Evolutionary conservation across 2,113 vertebrate species (phyloP).

Genomic region (Jacana jacana): DNA sequence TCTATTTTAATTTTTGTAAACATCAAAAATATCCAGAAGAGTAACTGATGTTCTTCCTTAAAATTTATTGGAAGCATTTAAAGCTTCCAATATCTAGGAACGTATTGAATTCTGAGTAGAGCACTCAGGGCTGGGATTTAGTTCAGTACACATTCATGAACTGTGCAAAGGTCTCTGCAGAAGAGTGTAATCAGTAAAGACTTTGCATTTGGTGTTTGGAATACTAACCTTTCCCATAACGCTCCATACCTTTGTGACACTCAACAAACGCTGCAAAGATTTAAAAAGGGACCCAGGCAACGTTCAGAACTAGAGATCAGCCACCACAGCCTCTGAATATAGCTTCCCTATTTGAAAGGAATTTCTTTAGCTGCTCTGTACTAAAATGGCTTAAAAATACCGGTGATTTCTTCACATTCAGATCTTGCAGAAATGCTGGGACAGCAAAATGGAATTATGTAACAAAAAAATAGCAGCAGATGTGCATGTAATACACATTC

Average conservation of each 20-base stretch:
- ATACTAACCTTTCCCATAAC: background rate
- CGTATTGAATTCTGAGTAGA: background rate
- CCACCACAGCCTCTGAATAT: background rate
- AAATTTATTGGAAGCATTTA: background rate
- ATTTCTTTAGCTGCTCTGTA: background rate
- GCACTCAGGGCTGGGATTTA: background rate
- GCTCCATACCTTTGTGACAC: background rate
- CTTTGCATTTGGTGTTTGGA: background rate
- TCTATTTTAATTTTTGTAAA: background rate
- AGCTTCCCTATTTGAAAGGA: background rate
- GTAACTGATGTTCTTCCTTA: background rate
- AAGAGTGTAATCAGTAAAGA: background rate
- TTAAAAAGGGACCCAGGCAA: background rate
- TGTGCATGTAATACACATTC: background rate
- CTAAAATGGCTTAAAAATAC: background rate
- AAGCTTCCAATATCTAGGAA: background rate
- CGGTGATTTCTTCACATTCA: background rate
- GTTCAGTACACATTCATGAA: background rate
- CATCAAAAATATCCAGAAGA: background rate
- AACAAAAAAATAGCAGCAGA: background rate
- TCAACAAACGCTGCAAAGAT: background rate
- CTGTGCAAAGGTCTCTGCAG: conserved; percentile 14
- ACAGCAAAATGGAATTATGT: background rate
- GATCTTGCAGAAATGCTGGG: background rate
- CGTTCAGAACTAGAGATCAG: background rate